Evolutionary conservation across 2,888 invertebrate species (phyloP), one percentile per base, ranked within the genome.

Genomic region (Pogonocherus hispidulus): DNA sequence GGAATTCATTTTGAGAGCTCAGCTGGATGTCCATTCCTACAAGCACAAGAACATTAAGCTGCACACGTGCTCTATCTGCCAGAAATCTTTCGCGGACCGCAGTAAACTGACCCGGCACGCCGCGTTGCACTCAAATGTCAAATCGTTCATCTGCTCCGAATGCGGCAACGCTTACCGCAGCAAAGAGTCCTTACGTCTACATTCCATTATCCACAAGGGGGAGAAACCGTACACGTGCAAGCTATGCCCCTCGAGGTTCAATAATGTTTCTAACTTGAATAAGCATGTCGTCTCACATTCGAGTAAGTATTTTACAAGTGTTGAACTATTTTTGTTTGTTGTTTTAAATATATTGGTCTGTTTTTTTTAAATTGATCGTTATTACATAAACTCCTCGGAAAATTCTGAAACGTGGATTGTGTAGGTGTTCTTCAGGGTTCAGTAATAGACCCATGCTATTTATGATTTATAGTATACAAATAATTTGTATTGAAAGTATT

Each of bases 101-200:
- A 90, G 90, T 46, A 92, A 93, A 81, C 85, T 94, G 37, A 91
- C 91, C 71, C 87, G 93, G 47, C 94, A 94, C 79, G 88, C 90
- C 84, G 84, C 88, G n/a, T 87, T 88, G 64, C 93, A 93, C 79
- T 88, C 87, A 3, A 86, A 88, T 82, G 70, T 74, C 1, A 84
- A 81, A 78, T 88, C 88, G 19, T 89, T 86, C 76, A 80, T 84
- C 0, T 93, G 93, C 76, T 79, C 84, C 0, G 86, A 89, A 70
- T 93, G 93, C 81, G 88, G 87, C 32, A 90, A 90, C 76, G 86
- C 87, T 3, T 92, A 92, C 79, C 88, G 87, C 77, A 90, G 88
- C 73, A 84, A 87, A 71, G 86, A 87, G 5, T 87, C 90, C 0
- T 84, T 92, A 2, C 87, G 88, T 49, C 87, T 90, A 20, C 93